Evolutionary conservation across 1,140 invertebrate species (phyloP).

Genomic region (Drosophila oshimai): DNA sequence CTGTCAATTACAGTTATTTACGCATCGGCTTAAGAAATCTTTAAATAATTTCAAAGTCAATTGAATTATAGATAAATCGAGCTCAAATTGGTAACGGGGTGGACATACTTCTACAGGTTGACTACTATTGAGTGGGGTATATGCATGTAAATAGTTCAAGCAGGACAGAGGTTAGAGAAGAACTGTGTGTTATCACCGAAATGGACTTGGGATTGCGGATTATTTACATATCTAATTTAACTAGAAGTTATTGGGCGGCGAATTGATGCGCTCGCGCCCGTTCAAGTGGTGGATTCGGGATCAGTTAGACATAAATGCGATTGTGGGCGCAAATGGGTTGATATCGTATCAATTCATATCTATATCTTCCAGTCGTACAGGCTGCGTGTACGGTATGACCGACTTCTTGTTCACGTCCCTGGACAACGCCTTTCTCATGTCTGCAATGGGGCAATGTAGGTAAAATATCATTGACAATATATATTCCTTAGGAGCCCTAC

Average conservation of each 20-base stretch:
- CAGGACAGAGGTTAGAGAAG: neutral
- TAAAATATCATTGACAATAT: no score
- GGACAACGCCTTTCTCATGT: constrained; percentile 99
- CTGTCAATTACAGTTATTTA: constrained; percentile 36
- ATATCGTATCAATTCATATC: constrained; percentile 86
- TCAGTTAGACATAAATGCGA: constrained; percentile 71
- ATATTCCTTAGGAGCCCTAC: constrained; percentile 85
- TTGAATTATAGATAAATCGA: constrained; percentile 16
- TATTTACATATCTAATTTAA: constrained; percentile 40
- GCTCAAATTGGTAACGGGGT: neutral
- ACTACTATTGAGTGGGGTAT: neutral
- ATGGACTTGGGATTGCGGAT: constrained; percentile 1
- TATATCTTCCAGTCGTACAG: constrained; percentile 97
- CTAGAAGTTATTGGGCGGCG: constrained; percentile 4
- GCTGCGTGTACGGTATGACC: constrained; percentile 95
- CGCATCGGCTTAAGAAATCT: constrained; percentile 32
- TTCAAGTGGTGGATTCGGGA: neutral
- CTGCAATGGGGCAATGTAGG: constrained; percentile 84
- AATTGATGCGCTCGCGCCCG: neutral
- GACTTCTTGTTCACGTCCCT: constrained; percentile 96
- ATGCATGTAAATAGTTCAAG: constrained; percentile 14
- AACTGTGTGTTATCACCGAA: constrained; percentile 8
- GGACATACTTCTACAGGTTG: constrained; percentile 16
- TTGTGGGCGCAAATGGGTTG: constrained; percentile 59
- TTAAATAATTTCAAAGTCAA: constrained; percentile 39